Evolutionary conservation across 2,797 vertebrate genomes (phyloP), one percentile per base, ranked within the genome.

Genomic region (Allobates femoralis): DNA sequence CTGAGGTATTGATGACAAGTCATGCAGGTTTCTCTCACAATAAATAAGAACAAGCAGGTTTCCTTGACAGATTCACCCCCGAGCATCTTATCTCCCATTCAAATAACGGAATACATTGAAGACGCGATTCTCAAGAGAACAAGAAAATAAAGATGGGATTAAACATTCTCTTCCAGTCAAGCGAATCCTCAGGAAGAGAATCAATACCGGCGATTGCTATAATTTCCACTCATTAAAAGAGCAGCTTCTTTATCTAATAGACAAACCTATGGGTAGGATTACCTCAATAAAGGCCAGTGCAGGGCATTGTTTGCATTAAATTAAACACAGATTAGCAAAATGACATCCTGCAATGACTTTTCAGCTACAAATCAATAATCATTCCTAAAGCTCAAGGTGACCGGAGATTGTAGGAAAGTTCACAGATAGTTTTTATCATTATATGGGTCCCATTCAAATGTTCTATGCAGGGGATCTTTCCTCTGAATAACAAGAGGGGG

Each of bases 141-240:
- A 77, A 50, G 85, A n/a, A 81, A 82, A 83, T 77, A 37, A 77
- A 73, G 86, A 78, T n/a, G 66, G 60, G 66, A 87, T 87, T 87
- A 84, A 87, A 84, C 16, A 1, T 32, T 23, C 74, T 73, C 46
- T 83, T 60, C 14, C 26, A 64, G 55, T 2, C 2, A 2, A 21
- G 64, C 53, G 34, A 79, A 58, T 73, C 76, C 53, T 71, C 51
- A 6, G 62, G 23, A 74, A 74, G 11, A 60, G 64, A 86, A 87
- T 87, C 86, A 81, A 84, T 87, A n/a, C 2, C 15, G 34, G 11
- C 28, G 12, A 53, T 55, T 64, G 28, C 34, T 51, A 81, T 75
- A 66, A 87, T 80, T 75, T 75, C 86, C 46, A 66, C 67, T 87
- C 76, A 74, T 84, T 84, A 80, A 80, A 84, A 62, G 76, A 12